Evolutionary conservation across 2,888 invertebrate genomes (phyloP), one percentile per base, ranked within the genome.

Genomic region (Hemistola chrysoprasaria): DNA sequence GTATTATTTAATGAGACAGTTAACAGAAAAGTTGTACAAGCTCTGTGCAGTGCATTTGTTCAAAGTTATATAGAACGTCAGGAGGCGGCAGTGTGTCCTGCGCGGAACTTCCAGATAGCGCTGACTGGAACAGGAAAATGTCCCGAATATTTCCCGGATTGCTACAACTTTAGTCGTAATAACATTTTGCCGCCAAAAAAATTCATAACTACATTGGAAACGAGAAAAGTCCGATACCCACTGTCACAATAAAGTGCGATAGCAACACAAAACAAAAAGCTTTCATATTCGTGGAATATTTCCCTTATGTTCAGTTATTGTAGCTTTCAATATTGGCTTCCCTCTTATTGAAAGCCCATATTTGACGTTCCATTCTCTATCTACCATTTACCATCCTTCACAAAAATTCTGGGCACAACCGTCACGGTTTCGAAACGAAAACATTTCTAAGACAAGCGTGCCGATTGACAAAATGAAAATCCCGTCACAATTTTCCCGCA

Each of bases 381-480:
- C n/a, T n/a, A n/a, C 16, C 4, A 50, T 57, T 52, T 53, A 38
- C 46, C 48, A 28, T 56, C 50, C 47, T 50, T 44, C 45, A 33
- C 48, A 50, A 47, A 46, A 43, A 54, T 53, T 49, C 39, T 45
- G 56, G 52, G 65, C 62, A 67, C 55, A 71, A 64, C 63, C 63
- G 62, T 54, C 61, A 55, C 53, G 52, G 57, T 64, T 68, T 58
- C 43, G 57, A 58, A 66, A 65, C 50, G 58, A 60, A 75, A 76
- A 78, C 65, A 68, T 64, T 71, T 56, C 50, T 61, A 66, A 62
- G 67, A 57, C 65, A 67, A 70, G 65, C 63, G 50, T 55, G 54
- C 60, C 67, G 62, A 73, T 67, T 67, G 71, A 69, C 63, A 60
- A 58, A 60, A 59, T 58, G 59, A 62, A 71, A 76, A 73, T 67